Conservation (phyloP, 2,797 vertebrate species). For the Cuculus canorus region DNA sequence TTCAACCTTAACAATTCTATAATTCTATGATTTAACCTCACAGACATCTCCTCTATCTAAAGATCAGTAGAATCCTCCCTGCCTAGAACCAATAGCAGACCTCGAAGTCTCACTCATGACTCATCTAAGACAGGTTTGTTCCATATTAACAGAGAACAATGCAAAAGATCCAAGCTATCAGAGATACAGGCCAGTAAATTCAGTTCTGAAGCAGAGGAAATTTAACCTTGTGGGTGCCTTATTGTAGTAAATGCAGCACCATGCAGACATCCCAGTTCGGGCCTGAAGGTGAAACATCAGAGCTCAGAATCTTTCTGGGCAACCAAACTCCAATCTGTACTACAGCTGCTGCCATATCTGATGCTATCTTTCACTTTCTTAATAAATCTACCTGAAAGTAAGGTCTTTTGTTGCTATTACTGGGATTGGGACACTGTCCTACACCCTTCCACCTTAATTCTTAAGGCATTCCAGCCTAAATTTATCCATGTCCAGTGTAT, state of each 20-base stretch:
- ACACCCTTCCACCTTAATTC: background rate
- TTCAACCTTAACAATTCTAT: no score
- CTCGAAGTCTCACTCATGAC: background rate
- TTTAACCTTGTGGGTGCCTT: no score
- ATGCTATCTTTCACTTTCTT: background rate
- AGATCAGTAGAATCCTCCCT: background rate
- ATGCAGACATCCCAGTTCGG: background rate
- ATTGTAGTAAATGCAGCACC: background rate
- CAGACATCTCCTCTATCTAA: background rate
- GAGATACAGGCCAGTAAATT: background rate
- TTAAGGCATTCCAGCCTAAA: background rate
- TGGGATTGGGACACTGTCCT: background rate
- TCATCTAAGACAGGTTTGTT: background rate
- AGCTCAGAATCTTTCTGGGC: background rate
- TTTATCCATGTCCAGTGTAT: background rate
- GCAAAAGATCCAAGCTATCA: background rate
- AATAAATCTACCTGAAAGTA: background rate
- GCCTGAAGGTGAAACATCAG: background rate
- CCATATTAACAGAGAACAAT: background rate
- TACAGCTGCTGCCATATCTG: background rate
- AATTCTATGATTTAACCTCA: background rate
- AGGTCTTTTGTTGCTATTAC: background rate
- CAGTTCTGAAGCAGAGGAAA: no score
- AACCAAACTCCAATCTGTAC: background rate
- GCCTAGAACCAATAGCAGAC: background rate